phyloP scores from a whole-genome alignment of 1,140 invertebrate species.

The Achatina immaculata region DNA sequence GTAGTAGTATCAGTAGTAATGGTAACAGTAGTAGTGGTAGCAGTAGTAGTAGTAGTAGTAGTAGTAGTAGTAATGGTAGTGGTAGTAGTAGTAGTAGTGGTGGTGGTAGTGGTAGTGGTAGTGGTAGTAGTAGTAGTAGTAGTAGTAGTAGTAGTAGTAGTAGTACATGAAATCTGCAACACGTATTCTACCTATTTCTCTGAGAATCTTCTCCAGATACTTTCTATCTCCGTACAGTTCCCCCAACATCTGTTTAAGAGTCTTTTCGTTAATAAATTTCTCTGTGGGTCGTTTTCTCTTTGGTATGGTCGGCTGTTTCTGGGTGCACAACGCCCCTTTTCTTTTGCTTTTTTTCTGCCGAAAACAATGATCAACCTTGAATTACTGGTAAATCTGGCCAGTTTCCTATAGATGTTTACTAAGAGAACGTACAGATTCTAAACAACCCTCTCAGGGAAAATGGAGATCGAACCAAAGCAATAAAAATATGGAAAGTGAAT shows the following conservation, averaged over 20 bases:
- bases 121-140: slow-evolving; percentile 33
- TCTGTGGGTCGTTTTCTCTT: slow-evolving; percentile 38
- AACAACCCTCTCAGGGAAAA: no score
- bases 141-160: slow-evolving; percentile 27
- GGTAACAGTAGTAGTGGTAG: slow-evolving; percentile 23
- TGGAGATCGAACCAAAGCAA: no score
- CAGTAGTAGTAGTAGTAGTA: slow-evolving; percentile 23
- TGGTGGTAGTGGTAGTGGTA: slow-evolving; percentile 38
- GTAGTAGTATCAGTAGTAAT: slow-evolving; percentile 25
- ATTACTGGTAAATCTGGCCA: no score
- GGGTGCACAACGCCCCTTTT: background rate
- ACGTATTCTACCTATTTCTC: slow-evolving; percentile 63
- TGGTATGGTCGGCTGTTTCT: slow-evolving; percentile 13
- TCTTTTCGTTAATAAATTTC: slow-evolving; percentile 59
- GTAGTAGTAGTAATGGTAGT: slow-evolving; percentile 29
- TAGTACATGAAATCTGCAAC: background rate
- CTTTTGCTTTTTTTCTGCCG: slow-evolving; percentile 55
- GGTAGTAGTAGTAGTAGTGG: slow-evolving; percentile 38
- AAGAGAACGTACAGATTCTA: no score
- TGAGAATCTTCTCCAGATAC: slow-evolving; percentile 69
- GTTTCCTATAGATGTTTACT: no score
- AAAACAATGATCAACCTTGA: background rate
- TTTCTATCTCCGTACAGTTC: slow-evolving; percentile 69
- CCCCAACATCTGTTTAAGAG: slow-evolving; percentile 68
- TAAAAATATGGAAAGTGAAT: no score